phyloP scores from a whole-genome alignment of 2,888 invertebrate genomes.

The Gonocerus acuteangulatus region DNA sequence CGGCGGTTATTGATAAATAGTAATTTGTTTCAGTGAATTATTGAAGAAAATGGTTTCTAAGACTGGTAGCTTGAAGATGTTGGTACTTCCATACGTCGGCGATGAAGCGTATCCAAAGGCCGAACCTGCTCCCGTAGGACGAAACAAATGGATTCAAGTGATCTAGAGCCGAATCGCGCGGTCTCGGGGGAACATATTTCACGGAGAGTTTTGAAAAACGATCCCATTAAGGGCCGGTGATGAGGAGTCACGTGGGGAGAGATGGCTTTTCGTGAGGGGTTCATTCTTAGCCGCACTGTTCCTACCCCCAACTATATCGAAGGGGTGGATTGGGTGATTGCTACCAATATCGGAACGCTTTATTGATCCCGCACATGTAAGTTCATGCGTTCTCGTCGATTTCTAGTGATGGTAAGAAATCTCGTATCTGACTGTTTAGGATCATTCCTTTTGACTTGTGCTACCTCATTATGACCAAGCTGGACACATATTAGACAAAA shows the following conservation, averaged over 20 bases:
- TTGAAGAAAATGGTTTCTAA: neutral
- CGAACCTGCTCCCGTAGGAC: neutral
- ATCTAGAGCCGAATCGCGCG: neutral
- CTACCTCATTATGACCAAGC: too few relatives aligned
- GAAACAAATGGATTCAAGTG: neutral
- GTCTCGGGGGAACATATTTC: neutral
- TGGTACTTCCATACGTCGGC: neutral
- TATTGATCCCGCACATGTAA: too few relatives aligned
- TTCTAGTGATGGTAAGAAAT: too few relatives aligned
- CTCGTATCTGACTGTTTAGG: too few relatives aligned
- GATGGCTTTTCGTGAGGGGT: neutral
- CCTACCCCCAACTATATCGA: too few relatives aligned
- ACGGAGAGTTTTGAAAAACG: neutral
- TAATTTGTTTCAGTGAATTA: neutral
- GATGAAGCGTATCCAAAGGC: neutral
- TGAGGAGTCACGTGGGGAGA: neutral
- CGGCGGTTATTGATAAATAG: neutral
- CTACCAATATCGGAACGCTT: too few relatives aligned
- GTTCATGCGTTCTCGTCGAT: too few relatives aligned
- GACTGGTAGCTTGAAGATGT: neutral
- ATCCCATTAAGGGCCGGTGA: neutral
- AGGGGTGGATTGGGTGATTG: too few relatives aligned
- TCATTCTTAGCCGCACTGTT: too few relatives aligned
- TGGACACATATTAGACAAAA: too few relatives aligned
- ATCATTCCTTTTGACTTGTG: too few relatives aligned